phyloP scores from a whole-genome alignment of 2,888 invertebrate genomes.

The Hyposoter dolosus region DNA sequence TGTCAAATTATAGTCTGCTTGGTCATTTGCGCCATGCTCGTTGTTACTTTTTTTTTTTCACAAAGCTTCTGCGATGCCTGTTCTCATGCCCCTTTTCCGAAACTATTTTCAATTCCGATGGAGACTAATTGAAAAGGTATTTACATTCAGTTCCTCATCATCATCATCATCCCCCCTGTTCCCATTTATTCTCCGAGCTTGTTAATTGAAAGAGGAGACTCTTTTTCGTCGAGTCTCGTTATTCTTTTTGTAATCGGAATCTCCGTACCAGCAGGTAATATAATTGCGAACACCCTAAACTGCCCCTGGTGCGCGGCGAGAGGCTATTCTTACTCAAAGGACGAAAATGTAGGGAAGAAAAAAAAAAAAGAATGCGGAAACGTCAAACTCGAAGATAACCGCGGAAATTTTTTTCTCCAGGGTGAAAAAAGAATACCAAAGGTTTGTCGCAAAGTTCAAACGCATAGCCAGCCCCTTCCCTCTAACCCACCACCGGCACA shows the following conservation, averaged over 20 bases:
- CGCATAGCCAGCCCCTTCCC: background rate
- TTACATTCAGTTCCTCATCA: slow-evolving; percentile 23
- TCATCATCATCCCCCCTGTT: background rate
- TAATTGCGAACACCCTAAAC: slow-evolving; percentile 20
- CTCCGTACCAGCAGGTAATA: background rate
- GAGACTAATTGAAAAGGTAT: slow-evolving; percentile 31
- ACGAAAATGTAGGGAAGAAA: background rate
- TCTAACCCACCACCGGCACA: background rate
- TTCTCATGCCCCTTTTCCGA: background rate
- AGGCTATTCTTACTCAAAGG: background rate
- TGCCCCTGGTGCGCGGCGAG: background rate
- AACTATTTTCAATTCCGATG: background rate
- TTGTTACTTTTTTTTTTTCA: background rate
- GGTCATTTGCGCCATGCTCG: background rate
- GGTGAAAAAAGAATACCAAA: background rate
- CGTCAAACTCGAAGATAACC: background rate
- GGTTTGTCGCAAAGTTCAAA: slow-evolving; percentile 14
- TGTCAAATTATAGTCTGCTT: background rate
- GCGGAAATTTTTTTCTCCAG: background rate
- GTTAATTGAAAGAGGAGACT: slow-evolving; percentile 25
- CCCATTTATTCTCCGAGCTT: background rate
- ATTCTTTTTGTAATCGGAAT: slow-evolving; percentile 29
- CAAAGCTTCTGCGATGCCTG: background rate
- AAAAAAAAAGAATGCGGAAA: background rate
- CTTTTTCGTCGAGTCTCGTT: slow-evolving; percentile 3